Evolutionary conservation across 2,113 vertebrate species (phyloP).

Genomic region (Gallinago undulata): DNA sequence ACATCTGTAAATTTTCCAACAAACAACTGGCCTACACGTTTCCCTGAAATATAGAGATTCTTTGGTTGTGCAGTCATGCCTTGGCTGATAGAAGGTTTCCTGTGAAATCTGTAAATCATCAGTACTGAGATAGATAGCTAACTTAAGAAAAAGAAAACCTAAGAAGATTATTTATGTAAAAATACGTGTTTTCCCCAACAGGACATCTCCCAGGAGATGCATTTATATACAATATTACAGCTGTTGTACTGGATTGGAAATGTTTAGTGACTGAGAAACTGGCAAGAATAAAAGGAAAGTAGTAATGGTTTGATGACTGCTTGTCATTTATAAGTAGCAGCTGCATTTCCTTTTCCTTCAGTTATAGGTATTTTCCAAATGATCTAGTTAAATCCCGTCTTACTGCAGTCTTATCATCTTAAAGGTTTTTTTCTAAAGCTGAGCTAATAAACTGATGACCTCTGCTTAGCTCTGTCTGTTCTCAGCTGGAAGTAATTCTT

Average conservation of each 20-base stretch:
- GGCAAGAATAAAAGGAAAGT: neutral
- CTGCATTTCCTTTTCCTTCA: conserved; percentile 36
- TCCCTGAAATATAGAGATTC: conserved; percentile 53
- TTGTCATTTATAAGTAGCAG: conserved; percentile 25
- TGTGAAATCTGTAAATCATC: conserved; percentile 76
- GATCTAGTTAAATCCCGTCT: neutral
- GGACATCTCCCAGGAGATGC: neutral
- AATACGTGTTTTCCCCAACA: neutral
- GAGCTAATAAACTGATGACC: neutral
- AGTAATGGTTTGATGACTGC: neutral
- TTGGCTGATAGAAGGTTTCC: conserved; percentile 63
- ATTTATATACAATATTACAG: conserved; percentile 24
- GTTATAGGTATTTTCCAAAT: conserved; percentile 4
- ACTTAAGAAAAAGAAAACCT: conserved; percentile 20
- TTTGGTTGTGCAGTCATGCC: conserved; percentile 58
- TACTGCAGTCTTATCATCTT: neutral
- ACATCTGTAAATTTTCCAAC: conserved; percentile 70
- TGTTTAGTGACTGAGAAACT: neutral
- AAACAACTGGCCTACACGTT: conserved; percentile 53
- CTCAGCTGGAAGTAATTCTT: neutral
- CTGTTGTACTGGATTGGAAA: conserved; percentile 27
- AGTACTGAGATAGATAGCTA: conserved; percentile 30
- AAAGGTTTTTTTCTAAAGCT: neutral
- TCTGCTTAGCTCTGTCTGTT: neutral
- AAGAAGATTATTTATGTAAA: conserved; percentile 38